These are phyloP conservation scores for Phylloscopus collybita DNA, from an alignment of 2,797 vertebrate species.

Conservation along the genomic window DNA sequence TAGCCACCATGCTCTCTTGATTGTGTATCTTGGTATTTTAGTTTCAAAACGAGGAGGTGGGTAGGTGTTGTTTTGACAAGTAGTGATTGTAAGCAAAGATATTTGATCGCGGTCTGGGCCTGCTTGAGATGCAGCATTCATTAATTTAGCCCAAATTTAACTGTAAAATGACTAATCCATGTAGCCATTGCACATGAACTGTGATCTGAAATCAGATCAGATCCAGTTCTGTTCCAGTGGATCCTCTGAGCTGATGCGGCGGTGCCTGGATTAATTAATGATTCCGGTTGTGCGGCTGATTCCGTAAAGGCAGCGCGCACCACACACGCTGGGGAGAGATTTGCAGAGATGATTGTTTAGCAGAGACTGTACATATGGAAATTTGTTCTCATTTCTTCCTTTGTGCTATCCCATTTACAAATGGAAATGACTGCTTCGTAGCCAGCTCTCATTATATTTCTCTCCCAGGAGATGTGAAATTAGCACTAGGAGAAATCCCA, in stretches of 20 bases:
- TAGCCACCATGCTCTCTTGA: not conserved
- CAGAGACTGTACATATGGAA: constrained; percentile 58
- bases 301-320: not conserved
- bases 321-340: not conserved
- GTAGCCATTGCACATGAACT: not conserved
- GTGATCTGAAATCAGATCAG: not conserved
- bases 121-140: not conserved
- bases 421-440: constrained; percentile 44
- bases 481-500: not conserved
- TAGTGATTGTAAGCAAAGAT: not conserved
- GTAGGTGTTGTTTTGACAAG: not conserved
- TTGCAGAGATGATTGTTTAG: constrained; percentile 43
- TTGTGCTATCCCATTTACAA: constrained; percentile 40
- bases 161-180: not conserved
- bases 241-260: not conserved
- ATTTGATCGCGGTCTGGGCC: fast-evolving
- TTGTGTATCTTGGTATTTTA: not conserved
- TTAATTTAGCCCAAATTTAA: not conserved
- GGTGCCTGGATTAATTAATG: not conserved
- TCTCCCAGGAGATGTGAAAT: not conserved
- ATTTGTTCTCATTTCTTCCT: constrained; percentile 60
- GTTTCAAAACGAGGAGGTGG: not conserved
- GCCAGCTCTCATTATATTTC: constrained; percentile 31
- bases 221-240: not conserved
- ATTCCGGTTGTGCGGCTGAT: not conserved